Conservation (phyloP, 2,797 vertebrate genomes). For the Galaxias olidus region DNA sequence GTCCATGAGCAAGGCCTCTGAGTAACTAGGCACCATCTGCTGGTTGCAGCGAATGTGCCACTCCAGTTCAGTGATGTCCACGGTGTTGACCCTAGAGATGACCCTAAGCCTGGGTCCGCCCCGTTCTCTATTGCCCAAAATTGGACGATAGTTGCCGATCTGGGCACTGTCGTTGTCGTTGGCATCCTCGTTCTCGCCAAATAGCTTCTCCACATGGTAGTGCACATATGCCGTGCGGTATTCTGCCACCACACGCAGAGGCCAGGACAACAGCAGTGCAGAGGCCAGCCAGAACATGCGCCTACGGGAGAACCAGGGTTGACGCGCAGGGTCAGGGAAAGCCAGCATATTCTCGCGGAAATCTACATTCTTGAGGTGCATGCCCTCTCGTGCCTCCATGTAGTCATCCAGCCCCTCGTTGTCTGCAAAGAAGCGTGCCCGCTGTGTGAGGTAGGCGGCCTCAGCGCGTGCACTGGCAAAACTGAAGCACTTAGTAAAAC, state of each 20-base stretch:
- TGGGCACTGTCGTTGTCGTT: constrained; percentile 47
- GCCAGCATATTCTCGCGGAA: constrained; percentile 79
- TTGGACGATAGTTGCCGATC: constrained; percentile 34
- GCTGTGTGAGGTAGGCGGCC: constrained; percentile 76
- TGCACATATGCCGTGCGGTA: constrained; percentile 79
- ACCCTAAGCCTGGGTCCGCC: constrained; percentile 50
- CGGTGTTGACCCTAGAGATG: constrained; percentile 76
- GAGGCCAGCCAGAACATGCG: constrained; percentile 77
- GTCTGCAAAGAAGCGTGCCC: constrained; percentile 77
- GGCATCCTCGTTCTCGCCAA: constrained; percentile 67
- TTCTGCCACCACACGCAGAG: constrained; percentile 71
- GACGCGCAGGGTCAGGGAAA: constrained; percentile 70
- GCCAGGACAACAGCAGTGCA: constrained; percentile 74
- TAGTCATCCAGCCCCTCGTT: constrained; percentile 81
- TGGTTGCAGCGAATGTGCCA: constrained; percentile 83
- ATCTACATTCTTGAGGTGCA: constrained; percentile 81
- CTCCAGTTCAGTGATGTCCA: constrained; percentile 80
- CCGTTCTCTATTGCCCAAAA: constrained; percentile 33
- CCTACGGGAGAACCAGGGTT: constrained; percentile 75
- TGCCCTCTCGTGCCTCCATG: constrained; percentile 79
- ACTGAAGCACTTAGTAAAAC: constrained; percentile 82
- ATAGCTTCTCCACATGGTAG: constrained; percentile 82
- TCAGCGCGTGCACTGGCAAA: constrained; percentile 75
- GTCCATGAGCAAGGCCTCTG: constrained; percentile 78
- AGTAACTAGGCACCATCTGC: constrained; percentile 82